Conservation (phyloP, 2,797 vertebrate species). For the Lepilemur septentrionalis region DNA sequence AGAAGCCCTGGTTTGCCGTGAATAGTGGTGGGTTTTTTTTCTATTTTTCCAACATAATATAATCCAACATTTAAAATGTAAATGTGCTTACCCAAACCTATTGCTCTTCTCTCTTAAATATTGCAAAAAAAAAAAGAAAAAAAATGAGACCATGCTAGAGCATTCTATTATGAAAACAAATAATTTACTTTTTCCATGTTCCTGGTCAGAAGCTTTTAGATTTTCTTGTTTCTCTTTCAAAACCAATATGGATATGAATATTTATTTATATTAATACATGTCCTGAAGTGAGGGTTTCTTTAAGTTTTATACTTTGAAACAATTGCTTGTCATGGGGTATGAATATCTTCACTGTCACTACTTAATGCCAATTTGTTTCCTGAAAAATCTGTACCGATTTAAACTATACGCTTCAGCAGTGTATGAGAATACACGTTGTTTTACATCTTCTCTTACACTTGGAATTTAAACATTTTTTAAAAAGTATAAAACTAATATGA, state of each 20-base stretch:
- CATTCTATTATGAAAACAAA: neutral
- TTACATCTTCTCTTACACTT: neutral
- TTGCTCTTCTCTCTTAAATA: neutral
- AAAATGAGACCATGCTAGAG: neutral
- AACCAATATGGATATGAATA: neutral
- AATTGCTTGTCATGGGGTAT: neutral
- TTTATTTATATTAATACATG: neutral
- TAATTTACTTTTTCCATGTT: neutral
- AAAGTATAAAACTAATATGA: neutral
- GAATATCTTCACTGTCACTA: neutral
- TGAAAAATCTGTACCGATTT: neutral
- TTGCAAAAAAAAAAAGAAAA: neutral
- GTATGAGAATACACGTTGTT: neutral
- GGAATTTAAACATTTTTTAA: neutral
- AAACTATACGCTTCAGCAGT: neutral
- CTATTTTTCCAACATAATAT: neutral
- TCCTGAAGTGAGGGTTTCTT: neutral
- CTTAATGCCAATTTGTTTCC: neutral
- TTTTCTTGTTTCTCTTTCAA: neutral
- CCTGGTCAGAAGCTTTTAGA: neutral
- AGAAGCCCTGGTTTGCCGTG: neutral
- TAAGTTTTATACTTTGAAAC: neutral
- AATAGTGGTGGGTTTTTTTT: neutral
- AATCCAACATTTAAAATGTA: neutral
- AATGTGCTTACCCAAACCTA: neutral